Evolutionary conservation across 2,888 invertebrate species (phyloP).

Genomic region (Volucella zonaria): DNA sequence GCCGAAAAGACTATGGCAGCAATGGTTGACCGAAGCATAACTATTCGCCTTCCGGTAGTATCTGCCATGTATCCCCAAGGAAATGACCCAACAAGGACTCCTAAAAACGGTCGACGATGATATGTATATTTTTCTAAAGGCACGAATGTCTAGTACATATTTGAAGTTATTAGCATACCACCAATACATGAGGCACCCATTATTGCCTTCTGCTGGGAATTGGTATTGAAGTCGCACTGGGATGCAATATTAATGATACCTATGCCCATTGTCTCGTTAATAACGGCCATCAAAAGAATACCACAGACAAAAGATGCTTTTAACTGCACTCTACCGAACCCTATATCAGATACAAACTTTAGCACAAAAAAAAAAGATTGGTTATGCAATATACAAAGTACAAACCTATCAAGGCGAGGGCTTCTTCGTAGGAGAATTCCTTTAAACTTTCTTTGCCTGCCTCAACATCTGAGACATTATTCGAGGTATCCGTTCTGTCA

Average conservation of each 20-base stretch:
- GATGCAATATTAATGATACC: conserved; percentile 88
- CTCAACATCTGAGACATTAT: conserved; percentile 22
- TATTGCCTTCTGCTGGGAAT: conserved; percentile 85
- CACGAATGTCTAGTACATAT: background rate
- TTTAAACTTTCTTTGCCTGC: background rate
- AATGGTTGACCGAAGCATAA: conserved; percentile 83
- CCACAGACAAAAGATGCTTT: conserved; percentile 85
- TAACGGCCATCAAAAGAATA: conserved; percentile 86
- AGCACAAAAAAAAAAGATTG: background rate
- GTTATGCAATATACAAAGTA: conserved; percentile 4
- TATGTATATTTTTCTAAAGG: background rate
- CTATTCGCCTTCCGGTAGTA: conserved; percentile 83
- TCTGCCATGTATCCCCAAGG: conserved; percentile 86
- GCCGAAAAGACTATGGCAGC: conserved; percentile 83
- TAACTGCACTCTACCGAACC: conserved; percentile 87
- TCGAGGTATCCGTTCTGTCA: background rate
- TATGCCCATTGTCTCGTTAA: conserved; percentile 87
- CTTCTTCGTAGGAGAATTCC: conserved; percentile 46
- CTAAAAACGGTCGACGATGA: conserved; percentile 75
- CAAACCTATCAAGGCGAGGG: conserved; percentile 56
- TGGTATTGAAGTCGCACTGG: conserved; percentile 86
- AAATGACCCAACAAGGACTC: conserved; percentile 85
- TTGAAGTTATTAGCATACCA: conserved; percentile 82
- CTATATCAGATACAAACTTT: conserved; percentile 78
- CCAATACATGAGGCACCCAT: conserved; percentile 87